phyloP scores from a whole-genome alignment of 2,888 invertebrate genomes.

The Trachelus tabidus region DNA sequence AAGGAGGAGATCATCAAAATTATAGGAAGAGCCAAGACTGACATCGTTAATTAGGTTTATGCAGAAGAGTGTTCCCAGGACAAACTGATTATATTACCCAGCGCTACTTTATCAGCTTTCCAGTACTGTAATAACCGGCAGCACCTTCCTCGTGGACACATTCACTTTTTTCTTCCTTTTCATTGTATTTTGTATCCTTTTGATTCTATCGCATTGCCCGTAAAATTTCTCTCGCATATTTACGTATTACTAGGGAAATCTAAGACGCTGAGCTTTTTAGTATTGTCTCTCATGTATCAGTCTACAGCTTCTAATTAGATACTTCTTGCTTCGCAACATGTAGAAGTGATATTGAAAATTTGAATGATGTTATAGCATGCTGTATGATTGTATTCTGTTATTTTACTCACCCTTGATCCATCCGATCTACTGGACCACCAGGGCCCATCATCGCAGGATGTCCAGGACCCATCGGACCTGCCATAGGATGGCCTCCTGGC shows the following conservation, averaged over 20 bases:
- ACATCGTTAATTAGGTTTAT: conserved; percentile 66
- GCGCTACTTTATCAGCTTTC: not conserved
- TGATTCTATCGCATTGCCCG: not conserved
- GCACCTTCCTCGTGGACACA: not conserved
- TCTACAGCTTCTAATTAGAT: not conserved
- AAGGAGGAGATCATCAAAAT: not conserved
- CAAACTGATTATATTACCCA: not conserved
- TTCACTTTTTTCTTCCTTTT: not conserved
- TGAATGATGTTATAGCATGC: not conserved
- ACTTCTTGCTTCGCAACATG: not conserved
- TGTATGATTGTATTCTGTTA: not conserved
- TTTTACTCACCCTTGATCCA: conserved; percentile 77
- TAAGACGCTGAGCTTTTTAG: not conserved
- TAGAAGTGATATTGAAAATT: not conserved
- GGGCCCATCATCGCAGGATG: conserved; percentile 77
- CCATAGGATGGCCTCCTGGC: conserved; percentile 74
- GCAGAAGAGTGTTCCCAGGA: conserved; percentile 54
- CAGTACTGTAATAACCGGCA: not conserved
- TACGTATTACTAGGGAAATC: not conserved
- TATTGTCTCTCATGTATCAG: not conserved
- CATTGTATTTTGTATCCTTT: not conserved
- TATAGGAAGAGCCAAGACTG: conserved; percentile 25
- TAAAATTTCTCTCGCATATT: not conserved
- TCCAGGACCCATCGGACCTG: conserved; percentile 73
- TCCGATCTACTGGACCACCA: conserved; percentile 82